phyloP scores from a whole-genome alignment of 2,797 vertebrate species.

The Rhodeus uyekii region DNA sequence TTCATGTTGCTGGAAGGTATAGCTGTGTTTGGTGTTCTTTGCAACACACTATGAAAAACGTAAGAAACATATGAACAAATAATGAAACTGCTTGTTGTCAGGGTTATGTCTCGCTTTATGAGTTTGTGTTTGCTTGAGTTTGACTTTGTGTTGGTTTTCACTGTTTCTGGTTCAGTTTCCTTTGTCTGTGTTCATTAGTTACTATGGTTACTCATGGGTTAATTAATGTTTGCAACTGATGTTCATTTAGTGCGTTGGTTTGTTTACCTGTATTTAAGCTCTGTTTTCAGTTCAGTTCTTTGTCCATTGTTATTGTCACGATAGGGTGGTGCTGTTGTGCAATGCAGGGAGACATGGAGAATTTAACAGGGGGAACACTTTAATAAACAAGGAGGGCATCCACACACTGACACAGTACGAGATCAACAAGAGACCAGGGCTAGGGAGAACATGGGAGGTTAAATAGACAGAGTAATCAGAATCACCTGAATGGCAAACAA shows the following conservation, averaged over 20 bases:
- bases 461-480: too few relatives aligned
- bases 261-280: neutral
- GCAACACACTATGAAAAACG: neutral
- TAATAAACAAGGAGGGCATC: too few relatives aligned
- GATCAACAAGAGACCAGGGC: too few relatives aligned
- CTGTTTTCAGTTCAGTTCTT: neutral
- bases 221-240: neutral
- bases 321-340: too few relatives aligned
- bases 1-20: neutral
- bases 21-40: neutral
- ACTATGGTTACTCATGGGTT: neutral
- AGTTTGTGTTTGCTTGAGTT: neutral
- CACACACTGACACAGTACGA: too few relatives aligned
- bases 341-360: too few relatives aligned
- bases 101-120: neutral
- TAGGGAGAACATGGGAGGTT: too few relatives aligned
- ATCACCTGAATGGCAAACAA: too few relatives aligned
- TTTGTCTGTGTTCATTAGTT: neutral
- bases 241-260: neutral
- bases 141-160: neutral
- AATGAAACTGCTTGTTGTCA: neutral
- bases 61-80: neutral
- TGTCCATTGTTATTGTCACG: neutral
- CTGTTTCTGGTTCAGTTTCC: neutral
- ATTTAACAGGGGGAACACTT: too few relatives aligned